Evolutionary conservation across 2,797 vertebrate species (phyloP).

Genomic region (Mycteria americana): DNA sequence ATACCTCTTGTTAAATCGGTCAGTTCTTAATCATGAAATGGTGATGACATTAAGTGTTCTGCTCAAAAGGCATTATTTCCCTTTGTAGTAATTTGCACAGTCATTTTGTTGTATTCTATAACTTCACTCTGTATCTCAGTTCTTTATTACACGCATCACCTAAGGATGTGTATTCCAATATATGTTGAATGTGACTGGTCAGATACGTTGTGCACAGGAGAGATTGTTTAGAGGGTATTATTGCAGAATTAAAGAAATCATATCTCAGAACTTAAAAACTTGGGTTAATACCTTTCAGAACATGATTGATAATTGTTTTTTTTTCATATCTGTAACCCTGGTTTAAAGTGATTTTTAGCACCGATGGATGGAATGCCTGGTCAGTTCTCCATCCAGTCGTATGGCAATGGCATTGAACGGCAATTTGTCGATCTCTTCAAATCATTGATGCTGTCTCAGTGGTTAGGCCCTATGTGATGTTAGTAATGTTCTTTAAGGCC

Average conservation of each 20-base stretch:
- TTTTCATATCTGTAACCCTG: not conserved
- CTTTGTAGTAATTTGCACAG: conserved; percentile 44
- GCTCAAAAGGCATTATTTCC: conserved; percentile 21
- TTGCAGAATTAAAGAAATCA: not conserved
- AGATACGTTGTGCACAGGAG: not conserved
- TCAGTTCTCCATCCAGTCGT: not conserved
- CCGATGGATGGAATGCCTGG: not conserved
- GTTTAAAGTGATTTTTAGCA: not conserved
- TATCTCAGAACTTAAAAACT: not conserved
- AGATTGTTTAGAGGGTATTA: not conserved
- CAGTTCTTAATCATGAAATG: not conserved
- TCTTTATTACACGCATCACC: not conserved
- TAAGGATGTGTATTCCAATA: not conserved
- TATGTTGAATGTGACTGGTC: not conserved
- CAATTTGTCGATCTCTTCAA: not conserved
- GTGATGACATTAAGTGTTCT: not conserved
- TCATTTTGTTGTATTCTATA: not conserved
- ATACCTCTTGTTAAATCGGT: conserved; percentile 48
- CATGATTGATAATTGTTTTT: not conserved
- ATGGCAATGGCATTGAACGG: not conserved
- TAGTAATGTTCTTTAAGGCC: not conserved
- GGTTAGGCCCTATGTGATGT: not conserved
- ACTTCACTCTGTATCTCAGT: not conserved
- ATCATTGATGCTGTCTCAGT: not conserved
- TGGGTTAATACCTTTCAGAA: not conserved